Base-by-base conservation (phyloP, 2,113 vertebrate species). In the Dendropsophus ebraccatus region DNA sequence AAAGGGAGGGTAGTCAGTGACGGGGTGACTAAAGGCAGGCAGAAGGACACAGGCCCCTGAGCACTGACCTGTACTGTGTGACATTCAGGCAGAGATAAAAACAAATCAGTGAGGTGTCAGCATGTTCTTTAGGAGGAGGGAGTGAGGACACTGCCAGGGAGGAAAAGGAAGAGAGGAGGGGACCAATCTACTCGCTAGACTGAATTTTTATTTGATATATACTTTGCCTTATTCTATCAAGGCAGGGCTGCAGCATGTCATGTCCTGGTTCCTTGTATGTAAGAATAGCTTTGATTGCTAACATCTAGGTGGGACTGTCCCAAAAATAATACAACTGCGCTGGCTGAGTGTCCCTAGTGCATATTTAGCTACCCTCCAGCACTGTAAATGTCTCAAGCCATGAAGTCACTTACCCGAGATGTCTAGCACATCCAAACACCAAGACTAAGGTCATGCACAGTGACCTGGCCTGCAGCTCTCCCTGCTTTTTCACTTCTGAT, bases 21-120 rank as follows among this genome's bases (percentile, higher is more conserved):
- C 70, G 76, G 76, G 76, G 76, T 81, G 77, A 72, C 65, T 73
- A 67, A 72, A 86, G 37, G 76, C 32, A 86, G 76, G 75, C 76
- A 70, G 65, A 81, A 81, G 84, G 84, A 86, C 84, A 81, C 49
- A 70, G 35, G 84, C 76, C 84, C 76, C 77, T 86, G 84, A 86
- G 84, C 76, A 81, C 17, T 86, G 84, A 86, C 76, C 84, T 86
- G 76, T 86, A 73, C 65, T 73, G 65, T 60, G 37, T 73, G 84
- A 86, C 84, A 81, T 86, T 86, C 76, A 86, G 77, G 69, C 62
- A 80, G 65, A 81, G 84, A 81, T 86, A 80, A 86, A 85, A 86
- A 86, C 84, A 86, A 80, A 86, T 86, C 84, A 86, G 84, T 81
- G 84, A 86, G 84, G 76, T 86, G 84, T 86, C 84, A 81, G 76